These are phyloP conservation scores for Carposina sasakii DNA, from an alignment of 1,140 invertebrate genomes.

Conservation along the genomic window DNA sequence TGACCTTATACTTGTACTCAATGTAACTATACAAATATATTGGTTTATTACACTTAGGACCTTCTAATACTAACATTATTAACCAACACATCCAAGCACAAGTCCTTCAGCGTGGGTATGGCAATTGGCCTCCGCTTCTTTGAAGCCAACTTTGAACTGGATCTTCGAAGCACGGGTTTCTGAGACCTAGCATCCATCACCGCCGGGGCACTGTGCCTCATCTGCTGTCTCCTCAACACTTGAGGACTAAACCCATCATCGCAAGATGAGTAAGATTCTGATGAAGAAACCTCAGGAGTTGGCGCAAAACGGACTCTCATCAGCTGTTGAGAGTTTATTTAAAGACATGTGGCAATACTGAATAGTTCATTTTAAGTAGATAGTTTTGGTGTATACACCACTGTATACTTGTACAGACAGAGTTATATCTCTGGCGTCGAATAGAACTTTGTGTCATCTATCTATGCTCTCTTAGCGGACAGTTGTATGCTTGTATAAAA, in stretches of 20 bases:
- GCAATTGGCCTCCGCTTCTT: slow-evolving; percentile 17
- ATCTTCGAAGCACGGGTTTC: not conserved
- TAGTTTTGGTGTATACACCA: too few species aligned
- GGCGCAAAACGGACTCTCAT: slow-evolving; percentile 58
- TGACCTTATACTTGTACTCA: too few species aligned
- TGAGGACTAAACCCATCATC: slow-evolving; percentile 10
- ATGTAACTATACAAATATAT: too few species aligned
- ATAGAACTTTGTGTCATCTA: too few species aligned
- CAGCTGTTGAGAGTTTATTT: too few species aligned
- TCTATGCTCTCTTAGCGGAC: too few species aligned
- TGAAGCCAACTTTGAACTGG: not conserved
- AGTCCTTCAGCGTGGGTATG: slow-evolving; percentile 35
- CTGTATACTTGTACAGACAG: too few species aligned
- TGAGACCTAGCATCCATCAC: not conserved
- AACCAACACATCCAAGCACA: slow-evolving; percentile 44
- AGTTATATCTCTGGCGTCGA: too few species aligned
- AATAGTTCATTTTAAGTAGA: too few species aligned
- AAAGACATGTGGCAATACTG: too few species aligned
- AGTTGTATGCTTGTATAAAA: too few species aligned
- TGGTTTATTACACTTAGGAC: too few species aligned
- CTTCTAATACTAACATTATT: slow-evolving; percentile 38
- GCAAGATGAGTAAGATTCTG: slow-evolving; percentile 10
- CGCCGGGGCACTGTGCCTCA: slow-evolving; percentile 9
- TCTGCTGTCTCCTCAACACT: slow-evolving; percentile 10
- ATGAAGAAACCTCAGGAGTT: slow-evolving; percentile 25